Evolutionary conservation across 2,113 vertebrate genomes (phyloP), one percentile per base, ranked within the genome.

Genomic region (Haemorhous mexicanus): DNA sequence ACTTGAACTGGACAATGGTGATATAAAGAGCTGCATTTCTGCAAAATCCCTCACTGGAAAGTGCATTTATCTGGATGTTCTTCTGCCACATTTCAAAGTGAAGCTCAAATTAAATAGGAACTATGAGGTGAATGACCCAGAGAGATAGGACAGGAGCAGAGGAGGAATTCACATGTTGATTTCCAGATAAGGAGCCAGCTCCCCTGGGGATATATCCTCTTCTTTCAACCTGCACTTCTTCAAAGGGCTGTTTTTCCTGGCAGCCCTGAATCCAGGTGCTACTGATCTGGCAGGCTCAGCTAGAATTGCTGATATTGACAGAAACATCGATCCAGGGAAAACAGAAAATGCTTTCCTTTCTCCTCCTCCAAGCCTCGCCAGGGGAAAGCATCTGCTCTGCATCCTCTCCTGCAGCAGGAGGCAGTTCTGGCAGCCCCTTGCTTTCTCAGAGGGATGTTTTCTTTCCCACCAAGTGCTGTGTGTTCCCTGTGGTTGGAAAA

Each of bases 191-290:
- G 0, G 20, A 80, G 90, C 84, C 49, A 16, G 3, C 58, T 90
- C 58, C 81, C 90, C 86, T 37, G 55, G 49, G 94, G 95, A 63
- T 63, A 96, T 27, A 75, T 47, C 55, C 67, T 95, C 74, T 14
- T 59, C 91, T 91, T 86, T 52, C 93, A 83, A 41, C 39, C 43
- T 68, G 43, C 64, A 6, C 41, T 52, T 70, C 95, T 93, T 95
- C 86, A 93, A 91, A 96, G 76, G 63, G 9, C 64, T 92, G 78
- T 69, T 96, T 92, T 92, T 87, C 43, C 91, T 95, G 91, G 77
- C 84, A 90, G 49, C 62, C 7, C 1, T 8, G 35, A 66, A 63
- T 94, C 75, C 92, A 96, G 92, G 96, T 96, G 92, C 94, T 97
- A 76, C 94, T 53, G 81, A 73, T 68, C 90, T 94, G 92, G 92